Percentiles rank a stretch among this genome's conserved stretches.
Evolutionary conservation across 2,113 vertebrate genomes (phyloP).

Genomic region (Siphamia tubifer): DNA sequence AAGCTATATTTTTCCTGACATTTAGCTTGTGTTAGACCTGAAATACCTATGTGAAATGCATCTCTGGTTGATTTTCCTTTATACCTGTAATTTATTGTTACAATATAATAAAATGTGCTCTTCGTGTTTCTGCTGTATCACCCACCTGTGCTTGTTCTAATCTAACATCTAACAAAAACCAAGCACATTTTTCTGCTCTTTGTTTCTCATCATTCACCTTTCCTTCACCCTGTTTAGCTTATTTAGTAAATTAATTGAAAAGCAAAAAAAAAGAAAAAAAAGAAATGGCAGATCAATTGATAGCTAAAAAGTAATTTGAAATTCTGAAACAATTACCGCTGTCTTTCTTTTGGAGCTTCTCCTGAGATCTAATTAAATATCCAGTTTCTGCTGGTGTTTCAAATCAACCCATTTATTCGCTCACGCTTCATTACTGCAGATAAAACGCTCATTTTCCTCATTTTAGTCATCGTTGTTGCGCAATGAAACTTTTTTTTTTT

Average conservation of each 20-base stretch:
- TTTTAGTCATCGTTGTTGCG: neutral
- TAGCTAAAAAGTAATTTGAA: neutral
- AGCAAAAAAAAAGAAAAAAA: too few relatives aligned
- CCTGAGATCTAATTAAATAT: slow-evolving; percentile 30
- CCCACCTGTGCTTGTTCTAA: neutral
- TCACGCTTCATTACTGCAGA: neutral
- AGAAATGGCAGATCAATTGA: neutral
- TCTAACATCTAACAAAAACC: neutral
- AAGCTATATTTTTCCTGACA: too few relatives aligned
- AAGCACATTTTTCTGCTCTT: neutral
- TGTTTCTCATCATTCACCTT: neutral
- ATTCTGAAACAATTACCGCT: neutral
- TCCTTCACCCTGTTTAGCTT: too few relatives aligned
- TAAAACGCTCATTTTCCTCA: neutral
- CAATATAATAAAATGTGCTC: too few relatives aligned
- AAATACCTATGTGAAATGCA: too few relatives aligned
- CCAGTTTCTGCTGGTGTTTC: neutral
- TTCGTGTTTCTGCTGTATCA: too few relatives aligned
- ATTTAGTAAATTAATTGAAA: neutral
- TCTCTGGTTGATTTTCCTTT: too few relatives aligned
- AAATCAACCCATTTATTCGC: slow-evolving; percentile 17
- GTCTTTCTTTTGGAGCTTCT: neutral
- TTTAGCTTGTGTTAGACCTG: too few relatives aligned
- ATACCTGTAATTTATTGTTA: too few relatives aligned
- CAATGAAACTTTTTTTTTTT: neutral